Conservation (phyloP, 2,797 vertebrate species). For the Sylvia borin region DNA sequence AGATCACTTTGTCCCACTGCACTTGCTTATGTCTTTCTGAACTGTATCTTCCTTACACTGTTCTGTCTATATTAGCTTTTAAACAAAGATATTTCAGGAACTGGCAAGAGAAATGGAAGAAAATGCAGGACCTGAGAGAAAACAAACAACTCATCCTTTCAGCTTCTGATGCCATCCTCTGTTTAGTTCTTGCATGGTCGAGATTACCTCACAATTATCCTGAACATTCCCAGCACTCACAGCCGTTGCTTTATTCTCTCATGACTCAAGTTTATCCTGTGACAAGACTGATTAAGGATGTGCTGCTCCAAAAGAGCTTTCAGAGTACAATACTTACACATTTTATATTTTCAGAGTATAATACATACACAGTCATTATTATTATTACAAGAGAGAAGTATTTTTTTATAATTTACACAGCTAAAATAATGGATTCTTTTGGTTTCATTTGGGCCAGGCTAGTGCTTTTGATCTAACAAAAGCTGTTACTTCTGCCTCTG, state of each 20-base stretch:
- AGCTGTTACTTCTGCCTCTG: background rate
- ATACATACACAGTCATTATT: background rate
- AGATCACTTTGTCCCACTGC: background rate
- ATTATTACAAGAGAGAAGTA: background rate
- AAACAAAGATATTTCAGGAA: background rate
- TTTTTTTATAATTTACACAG: background rate
- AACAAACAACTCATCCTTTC: background rate
- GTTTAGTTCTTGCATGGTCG: rapidly evolving
- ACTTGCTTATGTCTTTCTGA: background rate
- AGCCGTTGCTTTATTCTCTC: rapidly evolving
- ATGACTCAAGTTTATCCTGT: background rate
- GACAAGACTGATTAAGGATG: background rate
- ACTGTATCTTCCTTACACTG: background rate
- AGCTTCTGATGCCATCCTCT: background rate
- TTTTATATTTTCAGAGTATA: background rate
- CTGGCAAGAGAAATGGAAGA: background rate
- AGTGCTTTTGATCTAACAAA: background rate
- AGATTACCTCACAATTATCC: background rate
- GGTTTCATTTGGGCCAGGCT: background rate
- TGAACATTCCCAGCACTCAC: rapidly evolving
- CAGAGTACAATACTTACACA: background rate
- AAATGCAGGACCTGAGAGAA: background rate
- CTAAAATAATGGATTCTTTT: background rate
- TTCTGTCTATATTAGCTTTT: background rate
- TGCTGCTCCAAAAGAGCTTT: background rate